These are phyloP conservation scores for Sarcophaga bullata DNA, from an alignment of 1,140 invertebrate genomes.

Conservation along the genomic window DNA sequence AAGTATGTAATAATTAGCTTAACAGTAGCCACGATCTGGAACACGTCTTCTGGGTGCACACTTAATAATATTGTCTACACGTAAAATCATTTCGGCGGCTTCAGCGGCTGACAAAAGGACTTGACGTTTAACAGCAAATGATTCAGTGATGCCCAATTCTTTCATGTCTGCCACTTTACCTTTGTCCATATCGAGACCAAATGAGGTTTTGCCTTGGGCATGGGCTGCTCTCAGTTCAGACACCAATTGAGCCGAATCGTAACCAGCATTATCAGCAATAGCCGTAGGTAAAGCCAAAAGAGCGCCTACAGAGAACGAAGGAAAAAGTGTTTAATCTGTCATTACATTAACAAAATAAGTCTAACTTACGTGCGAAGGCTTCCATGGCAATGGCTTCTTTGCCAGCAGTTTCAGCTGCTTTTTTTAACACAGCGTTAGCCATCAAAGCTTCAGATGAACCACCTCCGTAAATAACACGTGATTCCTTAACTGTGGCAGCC, in stretches of 20 bases:
- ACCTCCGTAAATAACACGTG: constrained; percentile 91
- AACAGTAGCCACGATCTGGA: constrained; percentile 88
- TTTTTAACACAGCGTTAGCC: constrained; percentile 88
- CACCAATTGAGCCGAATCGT: constrained; percentile 95
- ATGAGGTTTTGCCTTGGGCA: constrained; percentile 76
- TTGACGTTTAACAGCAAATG: constrained; percentile 95
- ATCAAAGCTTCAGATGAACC: constrained; percentile 96
- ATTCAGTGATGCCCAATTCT: constrained; percentile 93
- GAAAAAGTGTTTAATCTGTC: background rate
- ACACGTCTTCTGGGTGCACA: constrained; percentile 91
- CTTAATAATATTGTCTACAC: constrained; percentile 97
- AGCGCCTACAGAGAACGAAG: constrained; percentile 70
- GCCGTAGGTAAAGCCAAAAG: constrained; percentile 89
- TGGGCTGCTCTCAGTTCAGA: constrained; percentile 91
- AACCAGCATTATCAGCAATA: constrained; percentile 98
- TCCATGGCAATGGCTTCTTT: constrained; percentile 99
- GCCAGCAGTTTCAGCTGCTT: constrained; percentile 90
- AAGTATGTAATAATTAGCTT: constrained; percentile 60
- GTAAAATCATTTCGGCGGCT: constrained; percentile 98
- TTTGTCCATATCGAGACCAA: constrained; percentile 93
- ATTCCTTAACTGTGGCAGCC: constrained; percentile 93
- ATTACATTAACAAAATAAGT: background rate
- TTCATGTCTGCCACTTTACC: constrained; percentile 89
- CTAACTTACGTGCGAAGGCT: constrained; percentile 78
- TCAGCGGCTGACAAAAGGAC: constrained; percentile 94